These are phyloP conservation scores for Syngnathus scovelli DNA, from an alignment of 2,113 vertebrate genomes.

Conservation along the genomic window DNA sequence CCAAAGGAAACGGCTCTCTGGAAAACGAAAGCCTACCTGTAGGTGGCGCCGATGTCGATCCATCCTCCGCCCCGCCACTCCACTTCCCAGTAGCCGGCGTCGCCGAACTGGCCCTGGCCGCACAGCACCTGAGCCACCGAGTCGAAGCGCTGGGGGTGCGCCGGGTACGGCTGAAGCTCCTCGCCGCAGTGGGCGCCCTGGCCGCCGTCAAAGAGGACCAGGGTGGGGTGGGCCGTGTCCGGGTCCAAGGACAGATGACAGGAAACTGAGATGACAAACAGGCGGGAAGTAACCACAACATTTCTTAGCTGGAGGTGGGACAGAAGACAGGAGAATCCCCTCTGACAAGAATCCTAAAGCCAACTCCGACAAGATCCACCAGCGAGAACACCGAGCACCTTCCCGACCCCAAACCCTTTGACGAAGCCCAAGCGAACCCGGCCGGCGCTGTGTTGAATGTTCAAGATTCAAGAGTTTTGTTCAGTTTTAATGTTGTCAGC, in stretches of 20 bases:
- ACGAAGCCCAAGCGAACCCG: too few species aligned
- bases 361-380: background rate
- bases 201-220: constrained; percentile 53
- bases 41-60: constrained; percentile 65
- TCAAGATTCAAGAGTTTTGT: too few species aligned
- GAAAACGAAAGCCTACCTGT: constrained; percentile 10
- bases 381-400: too few species aligned
- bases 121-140: constrained; percentile 66
- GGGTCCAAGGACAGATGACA: constrained; percentile 56
- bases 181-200: constrained; percentile 62
- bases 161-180: constrained; percentile 55
- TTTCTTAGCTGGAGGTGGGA: too few species aligned
- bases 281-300: background rate
- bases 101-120: constrained; percentile 54
- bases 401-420: too few species aligned
- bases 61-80: constrained; percentile 65
- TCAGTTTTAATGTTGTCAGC: too few species aligned
- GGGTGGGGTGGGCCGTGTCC: constrained; percentile 60
- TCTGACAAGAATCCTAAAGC: background rate
- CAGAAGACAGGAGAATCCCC: too few species aligned
- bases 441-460: too few species aligned
- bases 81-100: constrained; percentile 69
- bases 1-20: background rate
- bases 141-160: constrained; percentile 60
- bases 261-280: constrained; percentile 32